A percentile compares a stretch with the other conserved stretches of the same genome.
Conservation (phyloP, 2,113 vertebrate genomes). For the Mionectes macconnelli region DNA sequence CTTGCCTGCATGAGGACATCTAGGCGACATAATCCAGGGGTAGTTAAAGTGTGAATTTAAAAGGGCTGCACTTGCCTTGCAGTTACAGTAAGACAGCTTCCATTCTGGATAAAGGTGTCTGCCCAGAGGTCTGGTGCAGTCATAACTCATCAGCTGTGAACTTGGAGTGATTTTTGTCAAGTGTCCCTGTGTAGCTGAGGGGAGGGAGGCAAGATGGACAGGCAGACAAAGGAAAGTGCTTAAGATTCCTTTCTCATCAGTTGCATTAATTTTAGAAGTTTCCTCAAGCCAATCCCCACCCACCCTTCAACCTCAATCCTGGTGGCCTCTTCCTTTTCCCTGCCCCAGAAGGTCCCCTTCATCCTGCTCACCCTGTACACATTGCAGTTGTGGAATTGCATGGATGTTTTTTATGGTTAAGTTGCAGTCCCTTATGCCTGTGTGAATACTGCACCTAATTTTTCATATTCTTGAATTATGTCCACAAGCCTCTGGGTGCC, state of each 20-base stretch:
- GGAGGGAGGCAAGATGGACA: background rate
- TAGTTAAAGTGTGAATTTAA: background rate
- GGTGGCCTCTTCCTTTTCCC: background rate
- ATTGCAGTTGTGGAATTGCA: background rate
- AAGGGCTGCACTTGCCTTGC: background rate
- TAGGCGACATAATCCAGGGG: background rate
- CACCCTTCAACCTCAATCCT: background rate
- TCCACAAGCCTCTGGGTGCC: background rate
- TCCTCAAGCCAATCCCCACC: background rate
- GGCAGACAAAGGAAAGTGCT: background rate
- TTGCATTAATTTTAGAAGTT: background rate
- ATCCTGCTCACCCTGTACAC: background rate
- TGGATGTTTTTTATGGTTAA: background rate
- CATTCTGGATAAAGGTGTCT: background rate
- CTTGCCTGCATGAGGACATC: background rate
- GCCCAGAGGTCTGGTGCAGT: background rate
- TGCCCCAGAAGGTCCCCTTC: background rate
- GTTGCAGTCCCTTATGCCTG: background rate
- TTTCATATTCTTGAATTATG: constrained; percentile 43
- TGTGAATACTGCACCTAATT: constrained; percentile 43
- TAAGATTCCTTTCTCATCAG: background rate
- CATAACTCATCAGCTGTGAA: background rate
- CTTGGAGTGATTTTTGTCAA: background rate
- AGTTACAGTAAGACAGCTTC: background rate
- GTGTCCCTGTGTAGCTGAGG: background rate